Base-by-base conservation (phyloP, 2,888 invertebrate genomes). In the Brachynemurus nebulosus region DNA sequence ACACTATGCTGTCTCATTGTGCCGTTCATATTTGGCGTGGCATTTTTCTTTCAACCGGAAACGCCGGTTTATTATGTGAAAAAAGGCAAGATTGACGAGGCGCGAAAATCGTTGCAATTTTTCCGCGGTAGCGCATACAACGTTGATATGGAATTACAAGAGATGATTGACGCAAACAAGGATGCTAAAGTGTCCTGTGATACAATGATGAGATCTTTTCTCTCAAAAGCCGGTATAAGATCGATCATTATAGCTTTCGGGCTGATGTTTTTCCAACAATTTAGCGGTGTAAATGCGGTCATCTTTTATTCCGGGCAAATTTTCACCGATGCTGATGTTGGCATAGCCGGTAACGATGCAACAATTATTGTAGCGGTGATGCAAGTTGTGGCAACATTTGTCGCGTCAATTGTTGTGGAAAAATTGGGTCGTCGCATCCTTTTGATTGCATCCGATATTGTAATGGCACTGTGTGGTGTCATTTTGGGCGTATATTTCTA, bases 201-300 rank as follows among this genome's bases (percentile, higher is more conserved):
- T 0, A 72, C 81, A 0, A 69, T 81, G 47, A 45, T 55, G 5
- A 57, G 66, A 2, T 72, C 76, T 1, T 70, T 83, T 9, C 68
- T 67, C 2, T 74, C 78, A 41, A 76, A 66, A 50, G 73, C 75
- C 0, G 76, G 81, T 0, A 60, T 74, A 17, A 80, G 76, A 57
- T 84, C 80, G 0, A 63, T 85, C 3, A 46, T 78, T 11, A 82
- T 88, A 46, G 78, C 78, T 50, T 77, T 82, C 57, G 77, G 80
- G 3, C 69, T 92, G 6, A 91, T 92, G 90, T 67, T 89, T 54
- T 86, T 91, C 66, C 93, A 93, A 59, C 92, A 92, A 60, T 67
- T 90, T 45, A 78, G 82, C 47, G 88, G 88, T 30, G 78, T 86
- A 41, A 89, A 89, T 55, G 84, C 85, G 1, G 80, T 89, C 5